A percentile compares a stretch with the other conserved stretches of the same genome.
These are phyloP conservation scores for Rhingia campestris DNA, from an alignment of 2,888 invertebrate species.

Conservation along the genomic window DNA sequence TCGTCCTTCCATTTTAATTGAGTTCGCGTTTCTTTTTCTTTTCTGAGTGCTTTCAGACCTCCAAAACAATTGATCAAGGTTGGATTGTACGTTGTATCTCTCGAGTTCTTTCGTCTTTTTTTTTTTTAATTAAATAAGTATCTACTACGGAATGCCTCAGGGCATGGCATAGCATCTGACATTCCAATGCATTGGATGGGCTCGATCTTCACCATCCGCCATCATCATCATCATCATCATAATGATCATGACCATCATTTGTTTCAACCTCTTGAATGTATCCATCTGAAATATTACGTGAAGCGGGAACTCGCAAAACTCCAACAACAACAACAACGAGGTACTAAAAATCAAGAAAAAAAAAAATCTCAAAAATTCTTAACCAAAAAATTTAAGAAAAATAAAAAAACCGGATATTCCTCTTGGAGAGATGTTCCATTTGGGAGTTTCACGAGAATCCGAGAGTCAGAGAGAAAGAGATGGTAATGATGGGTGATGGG, in stretches of 20 bases:
- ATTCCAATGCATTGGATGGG: constrained; percentile 68
- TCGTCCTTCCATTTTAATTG: constrained; percentile 32
- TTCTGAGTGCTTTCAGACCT: constrained; percentile 20
- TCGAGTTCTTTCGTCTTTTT: constrained; percentile 10
- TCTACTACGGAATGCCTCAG: constrained; percentile 47
- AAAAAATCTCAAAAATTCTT: constrained; percentile 68
- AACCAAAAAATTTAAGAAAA: constrained; percentile 47
- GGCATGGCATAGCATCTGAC: constrained; percentile 67
- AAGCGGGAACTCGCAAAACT: constrained; percentile 59
- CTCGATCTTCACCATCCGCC: constrained; percentile 53
- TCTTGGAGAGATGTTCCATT: constrained; percentile 67
- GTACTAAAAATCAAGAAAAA: constrained; percentile 14
- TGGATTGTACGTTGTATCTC: constrained; percentile 25
- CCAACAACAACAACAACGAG: constrained; percentile 44
- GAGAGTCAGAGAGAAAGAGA: constrained; percentile 14
- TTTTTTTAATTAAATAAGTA: constrained; percentile 18
- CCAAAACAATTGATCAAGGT: constrained; percentile 66
- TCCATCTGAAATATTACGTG: constrained; percentile 52
- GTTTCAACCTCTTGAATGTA: constrained; percentile 39
- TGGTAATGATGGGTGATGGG: constrained; percentile 68
- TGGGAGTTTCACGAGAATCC: constrained; percentile 59
- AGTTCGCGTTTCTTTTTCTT: constrained; percentile 1
- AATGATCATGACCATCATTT: constrained; percentile 42
- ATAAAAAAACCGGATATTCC: constrained; percentile 69
- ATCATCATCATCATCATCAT: constrained; percentile 45